These are phyloP conservation scores for Bellardia pandia DNA, from an alignment of 2,888 invertebrate genomes.

Conservation along the genomic window DNA sequence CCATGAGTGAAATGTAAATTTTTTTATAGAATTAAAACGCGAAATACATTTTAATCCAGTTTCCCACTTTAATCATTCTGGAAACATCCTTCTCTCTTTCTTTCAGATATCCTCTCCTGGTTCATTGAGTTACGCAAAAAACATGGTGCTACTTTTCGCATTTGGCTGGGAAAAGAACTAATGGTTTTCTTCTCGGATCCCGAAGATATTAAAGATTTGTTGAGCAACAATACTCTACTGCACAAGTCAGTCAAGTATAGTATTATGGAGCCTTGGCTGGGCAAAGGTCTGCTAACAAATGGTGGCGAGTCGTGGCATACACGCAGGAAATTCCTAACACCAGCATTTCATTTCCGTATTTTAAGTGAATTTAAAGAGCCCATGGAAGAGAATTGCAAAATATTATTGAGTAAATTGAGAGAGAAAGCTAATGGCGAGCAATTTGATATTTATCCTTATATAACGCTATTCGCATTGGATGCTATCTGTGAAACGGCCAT, in stretches of 20 bases:
- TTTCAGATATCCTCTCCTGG: slow-evolving; percentile 80
- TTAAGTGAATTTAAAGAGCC: slow-evolving; percentile 89
- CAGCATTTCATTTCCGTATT: slow-evolving; percentile 92
- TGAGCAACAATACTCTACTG: slow-evolving; percentile 79
- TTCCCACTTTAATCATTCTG: too few species aligned
- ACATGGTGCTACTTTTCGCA: slow-evolving; percentile 81
- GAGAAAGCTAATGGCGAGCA: slow-evolving; percentile 83
- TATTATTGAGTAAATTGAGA: slow-evolving; percentile 84
- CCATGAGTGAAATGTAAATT: too few species aligned
- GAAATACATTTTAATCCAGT: too few species aligned
- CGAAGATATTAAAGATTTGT: slow-evolving; percentile 79
- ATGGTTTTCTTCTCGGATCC: slow-evolving; percentile 80
- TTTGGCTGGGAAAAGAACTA: slow-evolving; percentile 83
- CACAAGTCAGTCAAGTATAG: slow-evolving; percentile 80
- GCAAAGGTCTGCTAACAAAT: slow-evolving; percentile 81
- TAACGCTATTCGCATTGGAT: slow-evolving; percentile 83
- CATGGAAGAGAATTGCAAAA: slow-evolving; percentile 88
- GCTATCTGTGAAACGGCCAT: slow-evolving; percentile 89
- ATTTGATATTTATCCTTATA: slow-evolving; percentile 87
- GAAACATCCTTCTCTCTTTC: background rate
- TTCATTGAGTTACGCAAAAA: slow-evolving; percentile 77
- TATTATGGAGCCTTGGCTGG: slow-evolving; percentile 80
- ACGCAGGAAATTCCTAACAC: slow-evolving; percentile 90
- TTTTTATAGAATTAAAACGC: too few species aligned
- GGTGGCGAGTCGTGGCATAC: slow-evolving; percentile 87